A percentile compares a stretch with the other conserved stretches of the same genome.
phyloP scores from a whole-genome alignment of 1,140 invertebrate genomes.

The Diabrotica virgifera region DNA sequence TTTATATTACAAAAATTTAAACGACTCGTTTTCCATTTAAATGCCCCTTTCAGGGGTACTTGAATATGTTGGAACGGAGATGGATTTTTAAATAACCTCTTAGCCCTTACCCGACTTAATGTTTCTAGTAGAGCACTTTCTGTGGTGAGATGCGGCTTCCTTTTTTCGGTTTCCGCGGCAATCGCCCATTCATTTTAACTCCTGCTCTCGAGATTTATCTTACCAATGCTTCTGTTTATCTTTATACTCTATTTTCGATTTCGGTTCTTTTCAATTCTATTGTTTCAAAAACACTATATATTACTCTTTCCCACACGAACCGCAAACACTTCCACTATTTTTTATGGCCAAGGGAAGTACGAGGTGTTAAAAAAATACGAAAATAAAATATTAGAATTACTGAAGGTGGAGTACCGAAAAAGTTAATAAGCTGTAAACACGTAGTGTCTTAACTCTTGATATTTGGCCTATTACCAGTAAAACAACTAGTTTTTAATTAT shows the following conservation, averaged over 20 bases:
- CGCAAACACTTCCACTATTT: not conserved
- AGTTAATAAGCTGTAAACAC: too few species aligned
- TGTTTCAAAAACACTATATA: slow-evolving; percentile 4
- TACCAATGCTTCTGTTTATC: not conserved
- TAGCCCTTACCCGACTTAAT: slow-evolving; percentile 27
- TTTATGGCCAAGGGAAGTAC: too few species aligned
- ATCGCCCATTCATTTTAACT: not conserved
- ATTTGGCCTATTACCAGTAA: too few species aligned
- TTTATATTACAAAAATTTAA: slow-evolving; percentile 36
- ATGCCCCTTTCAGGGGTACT: slow-evolving; percentile 30
- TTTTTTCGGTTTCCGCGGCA: slow-evolving; percentile 2
- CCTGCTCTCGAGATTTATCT: not conserved
- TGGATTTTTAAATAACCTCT: slow-evolving; percentile 36
- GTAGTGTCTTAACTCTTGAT: too few species aligned
- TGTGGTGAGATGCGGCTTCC: slow-evolving; percentile 12
- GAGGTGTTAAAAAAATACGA: too few species aligned
- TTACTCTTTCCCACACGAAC: not conserved
- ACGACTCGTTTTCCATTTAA: slow-evolving; percentile 34
- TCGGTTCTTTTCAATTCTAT: not conserved
- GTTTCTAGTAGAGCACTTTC: slow-evolving; percentile 26
- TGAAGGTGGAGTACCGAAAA: too few species aligned
- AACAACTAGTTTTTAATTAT: too few species aligned
- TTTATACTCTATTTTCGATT: not conserved
- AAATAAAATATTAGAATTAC: too few species aligned
- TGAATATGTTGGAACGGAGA: slow-evolving; percentile 32